Evolutionary conservation across 2,113 vertebrate genomes (phyloP), one percentile per base, ranked within the genome.

Genomic region (Corydoras sp.): DNA sequence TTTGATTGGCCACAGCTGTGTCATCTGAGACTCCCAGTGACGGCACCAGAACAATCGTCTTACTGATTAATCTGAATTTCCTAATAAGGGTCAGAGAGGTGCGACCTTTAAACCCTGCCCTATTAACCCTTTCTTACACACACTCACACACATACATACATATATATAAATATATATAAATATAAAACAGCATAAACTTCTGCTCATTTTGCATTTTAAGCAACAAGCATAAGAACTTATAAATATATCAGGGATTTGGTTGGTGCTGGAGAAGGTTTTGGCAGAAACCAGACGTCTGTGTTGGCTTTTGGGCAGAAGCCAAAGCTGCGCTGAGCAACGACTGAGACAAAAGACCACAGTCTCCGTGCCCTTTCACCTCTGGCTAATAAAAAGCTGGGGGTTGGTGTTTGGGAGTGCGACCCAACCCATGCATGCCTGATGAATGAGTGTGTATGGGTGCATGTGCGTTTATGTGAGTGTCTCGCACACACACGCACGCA

Each of bases 401-500:
- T 9, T 77, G 68, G 65, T 75, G 68, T 80, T 65, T 75, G 61
- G 51, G 72, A 73, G 69, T 68, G 64, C 10, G 72, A 59, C 71
- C 63, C 56, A 48, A 60, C 18, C 64, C 60, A 74, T 65, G 65
- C 78, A 80, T 72, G 69, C 75, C 69, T 75, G 68, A 80, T 77
- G 72, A 77, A 67, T 75, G 76, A 64, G 78, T 71, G 70, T 58
- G 74, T 71, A 69, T 65, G 69, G 49, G 70, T 70, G 54, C 60
- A 53, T 55, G 32, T 48, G 51, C 15, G 51, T 51, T 51, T 43
- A 51, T 24, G 12, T 66, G 49, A 53, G 64, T 29, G 32, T 66
- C n/a, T 29, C 54, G 6, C 14, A 59, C 69, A 62, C 24, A 62
- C 54, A 62, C 59, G 55, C 69, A 61, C 50, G 29, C 10, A 32